Conservation (phyloP, 2,888 invertebrate species). For the Hedya salicella region DNA sequence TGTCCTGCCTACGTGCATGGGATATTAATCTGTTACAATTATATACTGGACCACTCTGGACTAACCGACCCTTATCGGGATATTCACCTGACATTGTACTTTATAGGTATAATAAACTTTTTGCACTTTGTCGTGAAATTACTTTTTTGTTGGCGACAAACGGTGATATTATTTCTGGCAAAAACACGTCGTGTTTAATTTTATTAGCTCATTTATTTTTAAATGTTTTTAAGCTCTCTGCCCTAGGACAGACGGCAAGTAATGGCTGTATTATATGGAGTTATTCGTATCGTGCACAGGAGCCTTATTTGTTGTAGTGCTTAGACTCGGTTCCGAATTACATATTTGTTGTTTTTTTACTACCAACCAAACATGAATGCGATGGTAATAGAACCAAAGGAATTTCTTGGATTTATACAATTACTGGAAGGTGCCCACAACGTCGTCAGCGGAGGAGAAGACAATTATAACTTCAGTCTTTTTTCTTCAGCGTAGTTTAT, state of each 20-base stretch:
- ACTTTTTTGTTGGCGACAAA: conserved; percentile 61
- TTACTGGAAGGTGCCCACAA: too few species aligned
- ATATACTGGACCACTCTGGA: conserved; percentile 64
- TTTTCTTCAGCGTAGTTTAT: too few species aligned
- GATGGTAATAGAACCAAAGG: too few species aligned
- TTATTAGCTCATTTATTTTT: conserved; percentile 18
- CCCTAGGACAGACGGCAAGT: conserved; percentile 16
- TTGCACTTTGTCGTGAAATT: conserved; percentile 61
- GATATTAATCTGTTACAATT: conserved; percentile 78
- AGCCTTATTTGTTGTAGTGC: background rate
- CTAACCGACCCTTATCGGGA: conserved; percentile 74
- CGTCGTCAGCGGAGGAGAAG: too few species aligned
- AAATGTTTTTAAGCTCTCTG: conserved; percentile 12
- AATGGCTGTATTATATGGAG: conserved; percentile 14
- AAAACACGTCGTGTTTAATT: conserved; percentile 53
- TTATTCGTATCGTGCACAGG: background rate
- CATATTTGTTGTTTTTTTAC: background rate
- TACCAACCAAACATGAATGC: background rate
- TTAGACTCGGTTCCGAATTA: background rate
- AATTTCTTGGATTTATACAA: too few species aligned
- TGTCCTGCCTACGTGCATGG: conserved; percentile 74
- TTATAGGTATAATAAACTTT: conserved; percentile 54
- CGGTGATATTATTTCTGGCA: conserved; percentile 63
- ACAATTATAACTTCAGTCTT: too few species aligned
- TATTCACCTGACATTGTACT: conserved; percentile 61